A percentile compares a stretch with the other conserved stretches of the same genome.
Evolutionary conservation across 1,140 invertebrate genomes (phyloP).

Genomic region (Dreissena polymorpha): DNA sequence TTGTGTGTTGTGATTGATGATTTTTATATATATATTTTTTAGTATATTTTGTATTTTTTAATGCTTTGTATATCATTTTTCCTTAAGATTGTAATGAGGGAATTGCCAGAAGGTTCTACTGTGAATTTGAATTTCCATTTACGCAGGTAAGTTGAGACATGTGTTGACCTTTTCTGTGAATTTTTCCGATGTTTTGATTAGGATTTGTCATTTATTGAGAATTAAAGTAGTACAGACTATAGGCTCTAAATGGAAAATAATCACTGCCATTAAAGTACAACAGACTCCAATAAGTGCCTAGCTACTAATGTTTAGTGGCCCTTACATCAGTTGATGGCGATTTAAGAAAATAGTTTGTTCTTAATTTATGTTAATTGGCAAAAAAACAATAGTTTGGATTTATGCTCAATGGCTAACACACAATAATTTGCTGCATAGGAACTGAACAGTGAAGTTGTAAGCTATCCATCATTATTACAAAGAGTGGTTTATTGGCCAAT

Average conservation of each 20-base stretch:
- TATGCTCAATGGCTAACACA: too few species aligned
- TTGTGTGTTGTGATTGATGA: too few species aligned
- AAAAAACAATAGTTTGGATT: too few species aligned
- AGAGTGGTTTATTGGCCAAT: too few species aligned
- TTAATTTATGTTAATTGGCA: too few species aligned
- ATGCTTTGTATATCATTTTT: constrained; percentile 16
- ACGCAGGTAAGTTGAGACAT: constrained; percentile 63
- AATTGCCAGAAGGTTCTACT: constrained; percentile 65
- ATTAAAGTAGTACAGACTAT: neutral
- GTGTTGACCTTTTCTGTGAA: neutral
- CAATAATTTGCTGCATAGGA: too few species aligned
- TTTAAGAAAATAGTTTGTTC: too few species aligned
- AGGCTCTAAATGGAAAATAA: neutral
- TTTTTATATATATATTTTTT: neutral
- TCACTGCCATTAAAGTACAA: neutral
- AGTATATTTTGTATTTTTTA: neutral
- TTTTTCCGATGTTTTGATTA: neutral
- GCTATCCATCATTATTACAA: too few species aligned
- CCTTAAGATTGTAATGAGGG: constrained; percentile 71
- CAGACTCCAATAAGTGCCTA: neutral
- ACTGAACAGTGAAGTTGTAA: too few species aligned
- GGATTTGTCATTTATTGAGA: neutral
- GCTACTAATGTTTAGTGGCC: neutral
- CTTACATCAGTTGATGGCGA: too few species aligned
- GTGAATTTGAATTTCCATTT: constrained; percentile 71